Evolutionary conservation across 2,113 vertebrate genomes (phyloP).

Genomic region (Hemiscyllium ocellatum): DNA sequence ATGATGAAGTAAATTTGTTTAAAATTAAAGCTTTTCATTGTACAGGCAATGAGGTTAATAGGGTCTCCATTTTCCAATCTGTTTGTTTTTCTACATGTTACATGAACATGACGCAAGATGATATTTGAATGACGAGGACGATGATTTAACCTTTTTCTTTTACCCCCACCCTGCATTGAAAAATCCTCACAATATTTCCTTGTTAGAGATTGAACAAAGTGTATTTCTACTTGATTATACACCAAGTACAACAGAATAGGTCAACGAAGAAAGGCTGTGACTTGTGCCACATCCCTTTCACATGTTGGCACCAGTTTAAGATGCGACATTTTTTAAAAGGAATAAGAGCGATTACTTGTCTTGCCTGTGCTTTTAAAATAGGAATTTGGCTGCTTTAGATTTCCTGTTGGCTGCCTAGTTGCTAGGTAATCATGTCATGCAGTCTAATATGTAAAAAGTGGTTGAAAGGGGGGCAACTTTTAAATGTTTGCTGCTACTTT

Average conservation of each 20-base stretch:
- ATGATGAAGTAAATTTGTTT: neutral
- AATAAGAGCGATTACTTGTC: neutral
- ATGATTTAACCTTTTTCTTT: neutral
- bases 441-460: neutral
- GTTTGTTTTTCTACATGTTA: neutral
- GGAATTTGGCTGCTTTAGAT: neutral
- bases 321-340: neutral
- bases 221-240: neutral
- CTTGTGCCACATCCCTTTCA: neutral
- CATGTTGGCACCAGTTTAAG: neutral
- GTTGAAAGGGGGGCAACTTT: neutral
- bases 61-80: neutral
- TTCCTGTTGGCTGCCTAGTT: neutral
- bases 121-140: neutral
- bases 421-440: neutral
- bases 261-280: neutral
- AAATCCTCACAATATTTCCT: neutral
- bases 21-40: neutral
- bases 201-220: neutral
- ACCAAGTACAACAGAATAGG: neutral
- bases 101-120: neutral
- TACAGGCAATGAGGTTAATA: neutral
- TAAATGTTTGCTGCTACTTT: neutral
- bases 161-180: neutral
- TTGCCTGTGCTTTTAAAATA: neutral